phyloP scores from a whole-genome alignment of 2,113 vertebrate species.

The Synchiropus splendidus region DNA sequence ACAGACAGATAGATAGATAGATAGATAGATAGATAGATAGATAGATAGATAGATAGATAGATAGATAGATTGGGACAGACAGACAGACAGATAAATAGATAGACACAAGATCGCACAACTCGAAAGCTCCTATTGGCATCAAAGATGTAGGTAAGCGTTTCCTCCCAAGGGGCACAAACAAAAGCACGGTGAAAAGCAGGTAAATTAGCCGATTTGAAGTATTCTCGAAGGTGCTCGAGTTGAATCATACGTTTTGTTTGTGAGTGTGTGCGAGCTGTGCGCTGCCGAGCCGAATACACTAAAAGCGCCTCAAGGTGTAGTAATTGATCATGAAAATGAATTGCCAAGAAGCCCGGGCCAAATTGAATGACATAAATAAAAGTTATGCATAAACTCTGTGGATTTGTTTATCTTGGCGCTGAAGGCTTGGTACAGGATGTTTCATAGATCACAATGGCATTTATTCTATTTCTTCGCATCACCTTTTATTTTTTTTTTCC shows the following conservation, averaged over 20 bases:
- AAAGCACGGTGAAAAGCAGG: constrained; percentile 24
- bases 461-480: constrained; percentile 5
- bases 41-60: too few relatives aligned
- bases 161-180: constrained; percentile 40
- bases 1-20: too few relatives aligned
- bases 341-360: constrained; percentile 48
- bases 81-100: too few relatives aligned
- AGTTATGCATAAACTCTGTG: constrained; percentile 53
- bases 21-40: too few relatives aligned
- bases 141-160: constrained; percentile 51
- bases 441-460: constrained; percentile 35
- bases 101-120: constrained; percentile 16
- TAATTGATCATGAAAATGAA: constrained; percentile 73
- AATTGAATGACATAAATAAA: constrained; percentile 70
- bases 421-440: constrained; percentile 21
- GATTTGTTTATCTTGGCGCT: constrained; percentile 54
- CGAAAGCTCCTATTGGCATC: constrained; percentile 36
- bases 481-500: neutral
- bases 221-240: constrained; percentile 23
- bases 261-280: constrained; percentile 21
- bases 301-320: constrained; percentile 59
- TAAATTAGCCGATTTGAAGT: constrained; percentile 34
- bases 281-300: constrained; percentile 53
- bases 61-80: too few relatives aligned
- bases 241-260: constrained; percentile 23